Conservation (phyloP, 2,113 vertebrate genomes). For the Vanacampus margaritifer region DNA sequence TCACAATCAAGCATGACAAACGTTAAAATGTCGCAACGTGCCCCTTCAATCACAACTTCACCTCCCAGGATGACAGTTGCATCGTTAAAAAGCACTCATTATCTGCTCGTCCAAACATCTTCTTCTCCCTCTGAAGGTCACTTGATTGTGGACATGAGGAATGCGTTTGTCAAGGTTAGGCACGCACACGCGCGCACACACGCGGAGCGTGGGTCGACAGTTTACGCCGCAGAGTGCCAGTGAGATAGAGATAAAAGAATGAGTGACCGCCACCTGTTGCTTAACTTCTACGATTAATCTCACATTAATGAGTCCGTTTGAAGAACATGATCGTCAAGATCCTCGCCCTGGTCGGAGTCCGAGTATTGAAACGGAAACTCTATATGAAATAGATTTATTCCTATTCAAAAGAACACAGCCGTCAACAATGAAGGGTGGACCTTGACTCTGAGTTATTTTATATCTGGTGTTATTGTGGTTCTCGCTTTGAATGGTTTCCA, state of each 20-base stretch:
- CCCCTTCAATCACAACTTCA: slow-evolving; percentile 42
- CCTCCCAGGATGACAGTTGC: slow-evolving; percentile 27
- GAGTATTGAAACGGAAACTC: background rate
- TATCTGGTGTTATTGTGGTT: slow-evolving; percentile 4
- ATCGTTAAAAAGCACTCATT: slow-evolving; percentile 42
- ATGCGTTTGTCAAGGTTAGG: slow-evolving; percentile 54
- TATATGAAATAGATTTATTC: background rate
- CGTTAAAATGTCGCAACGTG: slow-evolving; percentile 25
- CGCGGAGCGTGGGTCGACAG: slow-evolving; percentile 14
- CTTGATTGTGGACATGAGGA: slow-evolving; percentile 49
- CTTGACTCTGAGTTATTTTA: slow-evolving; percentile 8
- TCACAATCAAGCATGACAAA: background rate
- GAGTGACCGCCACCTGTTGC: slow-evolving; percentile 7
- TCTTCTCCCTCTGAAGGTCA: slow-evolving; percentile 25
- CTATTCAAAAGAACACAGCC: background rate
- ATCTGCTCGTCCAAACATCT: slow-evolving; percentile 42
- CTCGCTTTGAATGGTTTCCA: slow-evolving; percentile 25
- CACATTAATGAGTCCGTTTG: background rate
- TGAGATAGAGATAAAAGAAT: background rate
- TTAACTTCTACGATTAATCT: background rate
- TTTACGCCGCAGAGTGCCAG: slow-evolving; percentile 20
- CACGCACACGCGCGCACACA: slow-evolving; percentile 1
- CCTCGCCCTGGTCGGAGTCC: background rate
- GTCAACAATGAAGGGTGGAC: slow-evolving; percentile 5
- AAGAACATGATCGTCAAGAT: background rate